phyloP scores from a whole-genome alignment of 1,140 invertebrate species.

The Drosophila dunni region DNA sequence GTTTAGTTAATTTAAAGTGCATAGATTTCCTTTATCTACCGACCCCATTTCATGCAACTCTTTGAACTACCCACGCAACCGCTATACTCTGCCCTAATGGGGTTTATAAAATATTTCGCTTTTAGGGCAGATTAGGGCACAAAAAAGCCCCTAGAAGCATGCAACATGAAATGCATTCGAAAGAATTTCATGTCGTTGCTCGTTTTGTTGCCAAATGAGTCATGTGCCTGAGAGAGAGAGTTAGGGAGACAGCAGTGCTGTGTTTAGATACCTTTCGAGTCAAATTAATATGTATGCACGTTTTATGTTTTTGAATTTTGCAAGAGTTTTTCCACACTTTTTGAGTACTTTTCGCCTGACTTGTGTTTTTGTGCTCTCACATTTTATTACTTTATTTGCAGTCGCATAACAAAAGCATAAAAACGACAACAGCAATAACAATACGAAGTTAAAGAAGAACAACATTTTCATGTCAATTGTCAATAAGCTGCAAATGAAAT shows the following conservation, averaged over 20 bases:
- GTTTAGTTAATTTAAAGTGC: too few species aligned
- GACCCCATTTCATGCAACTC: too few species aligned
- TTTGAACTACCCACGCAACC: neutral
- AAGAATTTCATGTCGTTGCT: slow-evolving; percentile 39
- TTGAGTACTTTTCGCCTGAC: slow-evolving; percentile 21
- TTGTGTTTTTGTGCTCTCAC: slow-evolving; percentile 3
- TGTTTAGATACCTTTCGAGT: slow-evolving; percentile 37
- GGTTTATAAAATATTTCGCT: slow-evolving; percentile 18
- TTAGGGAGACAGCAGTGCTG: too few species aligned
- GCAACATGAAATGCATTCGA: slow-evolving; percentile 41
- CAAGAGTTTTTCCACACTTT: slow-evolving; percentile 36
- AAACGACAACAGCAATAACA: slow-evolving; percentile 53
- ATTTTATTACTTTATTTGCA: slow-evolving; percentile 81
- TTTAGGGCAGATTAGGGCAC: neutral
- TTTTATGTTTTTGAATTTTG: slow-evolving; percentile 40
- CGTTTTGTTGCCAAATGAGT: slow-evolving; percentile 42
- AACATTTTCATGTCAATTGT: slow-evolving; percentile 81
- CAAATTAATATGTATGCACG: slow-evolving; percentile 23
- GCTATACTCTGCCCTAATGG: neutral
- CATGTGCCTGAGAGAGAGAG: neutral
- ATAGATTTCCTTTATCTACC: too few species aligned
- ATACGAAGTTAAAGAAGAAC: slow-evolving; percentile 29
- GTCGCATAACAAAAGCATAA: slow-evolving; percentile 76
- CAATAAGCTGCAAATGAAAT: slow-evolving; percentile 84
- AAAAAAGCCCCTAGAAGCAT: slow-evolving; percentile 15